A percentile compares a stretch with the other conserved stretches of the same genome.
Evolutionary conservation across 2,113 vertebrate species (phyloP).

Genomic region (Gasterosteus aculeatus): DNA sequence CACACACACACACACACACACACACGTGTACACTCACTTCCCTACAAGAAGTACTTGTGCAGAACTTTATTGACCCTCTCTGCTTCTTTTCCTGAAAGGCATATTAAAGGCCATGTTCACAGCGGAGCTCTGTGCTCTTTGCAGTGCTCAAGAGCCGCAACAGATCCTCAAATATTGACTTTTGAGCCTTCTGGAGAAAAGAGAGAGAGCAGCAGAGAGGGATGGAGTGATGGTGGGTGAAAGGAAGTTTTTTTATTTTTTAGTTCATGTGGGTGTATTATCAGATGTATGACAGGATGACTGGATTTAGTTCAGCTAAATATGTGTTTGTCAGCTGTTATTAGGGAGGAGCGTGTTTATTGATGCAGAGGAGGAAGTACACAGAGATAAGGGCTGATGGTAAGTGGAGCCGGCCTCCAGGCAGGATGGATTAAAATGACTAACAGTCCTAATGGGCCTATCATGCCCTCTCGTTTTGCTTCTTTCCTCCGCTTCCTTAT

Average conservation of each 20-base stretch:
- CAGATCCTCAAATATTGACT: slow-evolving; percentile 81
- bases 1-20: no score
- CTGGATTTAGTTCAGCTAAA: slow-evolving; percentile 41
- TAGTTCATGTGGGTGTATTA: slow-evolving; percentile 31
- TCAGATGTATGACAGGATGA: slow-evolving; percentile 28
- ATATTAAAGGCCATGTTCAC: slow-evolving; percentile 71
- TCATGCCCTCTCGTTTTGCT: neutral
- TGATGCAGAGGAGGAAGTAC: slow-evolving; percentile 50
- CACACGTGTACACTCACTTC: neutral
- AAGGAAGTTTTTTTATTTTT: slow-evolving; percentile 28
- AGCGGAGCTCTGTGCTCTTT: slow-evolving; percentile 68
- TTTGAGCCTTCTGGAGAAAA: slow-evolving; percentile 64
- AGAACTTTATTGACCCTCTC: slow-evolving; percentile 59
- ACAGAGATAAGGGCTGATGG: slow-evolving; percentile 56
- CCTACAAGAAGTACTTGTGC: slow-evolving; percentile 50
- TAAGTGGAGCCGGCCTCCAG: slow-evolving; percentile 36
- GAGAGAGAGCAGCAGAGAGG: slow-evolving; percentile 16
- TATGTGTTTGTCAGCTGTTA: slow-evolving; percentile 34
- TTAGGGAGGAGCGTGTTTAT: slow-evolving; percentile 42
- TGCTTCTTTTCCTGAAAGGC: slow-evolving; percentile 64
- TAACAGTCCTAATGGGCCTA: slow-evolving; percentile 19
- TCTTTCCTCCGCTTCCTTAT: neutral
- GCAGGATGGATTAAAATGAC: slow-evolving; percentile 49
- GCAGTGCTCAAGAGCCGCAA: slow-evolving; percentile 70
- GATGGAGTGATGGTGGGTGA: neutral